These are phyloP conservation scores for Dicroscelio sp. DNA, from an alignment of 2,888 invertebrate species.

Conservation along the genomic window DNA sequence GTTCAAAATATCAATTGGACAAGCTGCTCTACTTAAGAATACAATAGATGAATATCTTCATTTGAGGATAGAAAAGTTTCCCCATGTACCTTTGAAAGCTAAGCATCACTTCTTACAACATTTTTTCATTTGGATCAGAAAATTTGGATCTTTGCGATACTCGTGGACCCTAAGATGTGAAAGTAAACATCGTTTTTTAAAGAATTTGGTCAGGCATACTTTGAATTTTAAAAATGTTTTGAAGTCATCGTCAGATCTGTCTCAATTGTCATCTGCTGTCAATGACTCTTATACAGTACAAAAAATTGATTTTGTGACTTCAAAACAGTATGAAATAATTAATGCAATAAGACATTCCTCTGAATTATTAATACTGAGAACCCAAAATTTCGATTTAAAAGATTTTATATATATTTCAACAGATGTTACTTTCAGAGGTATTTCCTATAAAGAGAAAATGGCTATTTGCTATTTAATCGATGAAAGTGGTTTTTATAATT, in stretches of 20 bases:
- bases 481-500: constrained; percentile 39
- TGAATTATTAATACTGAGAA: constrained; percentile 25
- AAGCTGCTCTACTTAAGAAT: too few relatives aligned
- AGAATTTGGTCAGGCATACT: constrained; percentile 62
- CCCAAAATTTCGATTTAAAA: constrained; percentile 11
- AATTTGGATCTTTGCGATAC: constrained; percentile 78
- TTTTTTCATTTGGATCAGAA: constrained; percentile 66
- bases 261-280: constrained; percentile 56
- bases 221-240: constrained; percentile 83
- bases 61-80: constrained; percentile 66
- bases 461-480: constrained; percentile 31
- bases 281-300: constrained; percentile 23
- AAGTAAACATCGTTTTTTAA: constrained; percentile 83
- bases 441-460: constrained; percentile 21
- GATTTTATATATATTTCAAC: constrained; percentile 33
- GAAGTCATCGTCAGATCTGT: constrained; percentile 50
- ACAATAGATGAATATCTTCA: too few relatives aligned
- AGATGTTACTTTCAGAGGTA: constrained; percentile 28
- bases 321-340: constrained; percentile 28
- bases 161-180: constrained; percentile 82
- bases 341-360: constrained; percentile 28
- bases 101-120: constrained; percentile 81
- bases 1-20: too few relatives aligned
- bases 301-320: constrained; percentile 38
- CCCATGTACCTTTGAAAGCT: constrained; percentile 63